Percentiles rank a stretch among this genome's conserved stretches.
phyloP scores from a whole-genome alignment of 2,797 vertebrate genomes.

The Rhinoraja longicauda region DNA sequence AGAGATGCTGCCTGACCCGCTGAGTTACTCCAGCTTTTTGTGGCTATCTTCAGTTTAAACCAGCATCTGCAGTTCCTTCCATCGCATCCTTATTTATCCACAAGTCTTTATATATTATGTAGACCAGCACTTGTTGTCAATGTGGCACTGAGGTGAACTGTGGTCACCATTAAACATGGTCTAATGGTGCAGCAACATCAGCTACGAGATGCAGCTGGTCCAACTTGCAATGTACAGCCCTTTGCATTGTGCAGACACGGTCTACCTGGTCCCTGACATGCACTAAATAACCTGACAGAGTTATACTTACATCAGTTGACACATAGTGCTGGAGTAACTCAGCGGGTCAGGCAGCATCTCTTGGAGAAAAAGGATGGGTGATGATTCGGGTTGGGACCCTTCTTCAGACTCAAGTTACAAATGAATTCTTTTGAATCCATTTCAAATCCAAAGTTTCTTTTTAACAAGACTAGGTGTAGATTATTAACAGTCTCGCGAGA shows the following conservation, averaged over 20 bases:
- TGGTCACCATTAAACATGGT: background rate
- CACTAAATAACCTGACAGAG: background rate
- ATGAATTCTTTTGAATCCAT: too few species aligned
- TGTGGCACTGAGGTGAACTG: background rate
- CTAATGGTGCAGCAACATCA: background rate
- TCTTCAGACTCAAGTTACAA: too few species aligned
- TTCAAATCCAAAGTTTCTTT: background rate
- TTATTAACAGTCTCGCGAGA: background rate
- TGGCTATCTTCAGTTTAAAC: too few species aligned
- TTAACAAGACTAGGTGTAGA: background rate
- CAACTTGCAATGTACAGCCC: background rate
- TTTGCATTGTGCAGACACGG: too few species aligned
- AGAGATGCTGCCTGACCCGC: too few species aligned
- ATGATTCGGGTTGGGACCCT: too few species aligned
- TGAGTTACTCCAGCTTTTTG: too few species aligned
- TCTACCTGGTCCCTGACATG: background rate
- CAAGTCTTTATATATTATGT: background rate
- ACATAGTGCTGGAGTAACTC: too few species aligned
- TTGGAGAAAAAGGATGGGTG: too few species aligned
- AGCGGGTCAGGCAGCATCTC: too few species aligned
- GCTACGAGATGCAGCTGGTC: background rate
- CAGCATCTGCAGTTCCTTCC: too few species aligned
- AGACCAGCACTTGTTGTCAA: background rate
- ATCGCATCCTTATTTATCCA: background rate
- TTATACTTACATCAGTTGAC: background rate